These are phyloP conservation scores for human DNA, from an alignment of 2,113 vertebrate genomes.

Conservation along the genomic window GRCh38 chr3:186931501-186932000, in stretches of 20 bases:
- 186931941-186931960: not conserved
- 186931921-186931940: not conserved
- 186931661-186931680: slow-evolving; percentile 10
- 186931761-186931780: not conserved
- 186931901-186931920: slow-evolving; percentile 30
- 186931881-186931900: not conserved
- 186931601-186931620: not conserved
- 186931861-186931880: not conserved
- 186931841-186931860: slow-evolving; percentile 1
- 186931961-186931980: not conserved
- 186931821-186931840: not conserved
- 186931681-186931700: not conserved
- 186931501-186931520: not conserved
- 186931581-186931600: not conserved
- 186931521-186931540: not conserved
- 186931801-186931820: not conserved
- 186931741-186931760: not conserved
- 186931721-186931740: not conserved
- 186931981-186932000: not conserved
- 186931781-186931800: not conserved
- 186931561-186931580: not conserved
- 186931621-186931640: not conserved
- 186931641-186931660: not conserved
- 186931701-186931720: not conserved
- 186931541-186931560: not conserved